These are phyloP conservation scores for Euzophera pinguis DNA, from an alignment of 2,888 invertebrate genomes.

Conservation along the genomic window DNA sequence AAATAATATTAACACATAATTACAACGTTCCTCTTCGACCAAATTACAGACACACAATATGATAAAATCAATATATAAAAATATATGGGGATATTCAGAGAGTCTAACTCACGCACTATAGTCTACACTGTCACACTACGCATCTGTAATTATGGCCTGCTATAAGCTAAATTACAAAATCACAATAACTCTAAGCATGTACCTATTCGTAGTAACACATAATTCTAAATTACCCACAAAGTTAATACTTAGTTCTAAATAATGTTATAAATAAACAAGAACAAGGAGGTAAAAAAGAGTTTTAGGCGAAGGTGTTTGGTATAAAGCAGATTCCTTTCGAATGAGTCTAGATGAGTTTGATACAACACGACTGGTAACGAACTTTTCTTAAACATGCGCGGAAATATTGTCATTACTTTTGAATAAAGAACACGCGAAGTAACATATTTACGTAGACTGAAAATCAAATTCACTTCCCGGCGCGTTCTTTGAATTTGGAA, in stretches of 20 bases:
- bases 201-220: not conserved
- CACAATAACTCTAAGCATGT: constrained; percentile 5
- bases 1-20: constrained; percentile 2
- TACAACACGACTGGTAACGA: too few relatives aligned
- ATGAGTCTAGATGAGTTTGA: too few relatives aligned
- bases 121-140: not conserved
- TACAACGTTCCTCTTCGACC: not conserved
- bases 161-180: not conserved
- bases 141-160: not conserved
- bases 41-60: not conserved
- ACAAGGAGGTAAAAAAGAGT: too few relatives aligned
- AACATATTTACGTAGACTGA: too few relatives aligned
- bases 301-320: too few relatives aligned
- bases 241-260: constrained; percentile 28
- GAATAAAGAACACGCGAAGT: too few relatives aligned
- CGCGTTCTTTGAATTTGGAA: too few relatives aligned
- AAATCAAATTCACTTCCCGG: too few relatives aligned
- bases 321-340: too few relatives aligned
- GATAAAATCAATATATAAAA: not conserved
- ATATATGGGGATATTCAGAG: not conserved
- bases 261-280: constrained; percentile 2
- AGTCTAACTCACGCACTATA: not conserved
- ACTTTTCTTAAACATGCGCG: too few relatives aligned
- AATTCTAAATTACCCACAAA: constrained; percentile 3
- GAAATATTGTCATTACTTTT: too few relatives aligned